Percentiles rank a stretch among this genome's conserved stretches.
phyloP scores from a whole-genome alignment of 2,888 invertebrate genomes.

The Hyalella azteca region DNA sequence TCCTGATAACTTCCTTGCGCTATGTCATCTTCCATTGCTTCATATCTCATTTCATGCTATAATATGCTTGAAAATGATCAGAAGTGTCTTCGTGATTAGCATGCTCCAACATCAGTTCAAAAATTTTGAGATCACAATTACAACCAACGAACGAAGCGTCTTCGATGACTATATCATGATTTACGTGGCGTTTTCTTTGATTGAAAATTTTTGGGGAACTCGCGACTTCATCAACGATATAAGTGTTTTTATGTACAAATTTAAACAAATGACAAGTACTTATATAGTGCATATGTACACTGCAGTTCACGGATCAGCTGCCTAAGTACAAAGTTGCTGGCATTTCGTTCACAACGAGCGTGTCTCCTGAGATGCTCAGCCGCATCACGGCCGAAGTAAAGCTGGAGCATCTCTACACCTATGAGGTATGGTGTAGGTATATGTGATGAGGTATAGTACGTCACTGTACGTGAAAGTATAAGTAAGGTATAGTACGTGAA shows the following conservation, averaged over 20 bases:
- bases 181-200: too few species aligned
- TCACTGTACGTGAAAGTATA: too few species aligned
- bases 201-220: too few species aligned
- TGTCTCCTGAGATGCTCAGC: conserved; percentile 40
- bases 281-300: background rate
- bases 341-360: background rate
- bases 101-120: background rate
- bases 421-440: conserved; percentile 35
- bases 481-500: too few species aligned
- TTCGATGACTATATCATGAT: too few species aligned
- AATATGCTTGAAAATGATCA: too few species aligned
- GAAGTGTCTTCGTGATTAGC: too few species aligned
- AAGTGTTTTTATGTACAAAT: too few species aligned
- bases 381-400: conserved; percentile 34
- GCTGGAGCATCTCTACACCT: conserved; percentile 43
- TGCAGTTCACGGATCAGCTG: conserved; percentile 37
- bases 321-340: conserved; percentile 43
- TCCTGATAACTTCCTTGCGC: too few species aligned
- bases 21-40: too few species aligned
- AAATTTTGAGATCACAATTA: background rate
- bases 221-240: too few species aligned
- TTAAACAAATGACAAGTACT: background rate
- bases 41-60: too few species aligned
- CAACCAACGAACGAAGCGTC: background rate
- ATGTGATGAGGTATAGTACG: background rate